Evolutionary conservation across 2,888 invertebrate genomes (phyloP).

Genomic region (Philereme transversata): DNA sequence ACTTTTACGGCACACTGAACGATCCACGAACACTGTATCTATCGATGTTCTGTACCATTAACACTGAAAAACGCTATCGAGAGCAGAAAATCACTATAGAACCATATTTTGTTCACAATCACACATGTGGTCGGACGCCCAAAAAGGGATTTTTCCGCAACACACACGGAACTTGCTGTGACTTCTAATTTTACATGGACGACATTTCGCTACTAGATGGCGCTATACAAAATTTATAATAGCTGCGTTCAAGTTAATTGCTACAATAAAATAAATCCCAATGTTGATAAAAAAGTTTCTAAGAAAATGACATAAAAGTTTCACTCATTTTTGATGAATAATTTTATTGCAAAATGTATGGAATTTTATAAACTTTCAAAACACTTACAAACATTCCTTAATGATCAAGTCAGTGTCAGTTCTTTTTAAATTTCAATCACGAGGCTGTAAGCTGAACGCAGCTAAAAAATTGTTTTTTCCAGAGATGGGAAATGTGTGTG

Average conservation of each 20-base stretch:
- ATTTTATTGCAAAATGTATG: too few species aligned
- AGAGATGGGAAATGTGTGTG: neutral
- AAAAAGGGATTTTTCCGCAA: constrained; percentile 87
- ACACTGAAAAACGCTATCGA: constrained; percentile 62
- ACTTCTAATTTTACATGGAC: constrained; percentile 79
- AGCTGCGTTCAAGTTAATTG: constrained; percentile 53
- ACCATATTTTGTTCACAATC: constrained; percentile 82
- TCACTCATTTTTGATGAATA: too few species aligned
- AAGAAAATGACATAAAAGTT: too few species aligned
- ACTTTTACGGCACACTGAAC: constrained; percentile 67
- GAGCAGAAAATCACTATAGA: constrained; percentile 72
- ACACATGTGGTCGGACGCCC: constrained; percentile 88
- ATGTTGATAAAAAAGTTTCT: neutral
- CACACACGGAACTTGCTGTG: constrained; percentile 82
- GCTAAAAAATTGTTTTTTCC: neutral
- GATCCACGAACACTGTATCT: constrained; percentile 65
- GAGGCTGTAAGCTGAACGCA: neutral
- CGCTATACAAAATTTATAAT: constrained; percentile 54
- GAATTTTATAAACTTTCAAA: neutral
- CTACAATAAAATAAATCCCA: neutral
- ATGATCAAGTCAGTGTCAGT: too few species aligned
- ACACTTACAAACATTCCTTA: neutral
- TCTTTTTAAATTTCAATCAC: neutral
- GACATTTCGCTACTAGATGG: constrained; percentile 74
- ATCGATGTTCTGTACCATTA: constrained; percentile 60